Evolutionary conservation across 2,113 vertebrate genomes (phyloP).

Genomic region (Poecile atricapillus): DNA sequence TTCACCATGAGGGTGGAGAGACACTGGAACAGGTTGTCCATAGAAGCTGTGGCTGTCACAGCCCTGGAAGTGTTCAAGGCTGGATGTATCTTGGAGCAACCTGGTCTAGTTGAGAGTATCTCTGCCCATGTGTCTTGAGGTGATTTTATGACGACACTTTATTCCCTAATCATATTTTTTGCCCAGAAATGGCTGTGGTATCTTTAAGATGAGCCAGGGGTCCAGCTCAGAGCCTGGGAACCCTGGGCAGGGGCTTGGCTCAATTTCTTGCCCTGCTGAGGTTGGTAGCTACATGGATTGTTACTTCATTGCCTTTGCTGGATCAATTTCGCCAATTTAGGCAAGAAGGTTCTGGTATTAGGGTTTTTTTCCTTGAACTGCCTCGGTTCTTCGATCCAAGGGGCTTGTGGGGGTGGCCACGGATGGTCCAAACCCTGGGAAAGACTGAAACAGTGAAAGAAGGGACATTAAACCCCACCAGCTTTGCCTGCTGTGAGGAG

Average conservation of each 20-base stretch:
- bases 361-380: not conserved
- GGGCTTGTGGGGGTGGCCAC: rapidly evolving
- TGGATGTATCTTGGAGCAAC: not conserved
- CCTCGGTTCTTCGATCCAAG: rapidly evolving
- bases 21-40: not conserved
- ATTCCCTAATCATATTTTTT: not conserved
- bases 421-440: not conserved
- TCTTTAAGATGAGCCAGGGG: not conserved
- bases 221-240: too few relatives aligned
- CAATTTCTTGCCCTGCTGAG: too few relatives aligned
- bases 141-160: not conserved
- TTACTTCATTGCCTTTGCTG: not conserved
- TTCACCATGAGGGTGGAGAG: not conserved
- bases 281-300: rapidly evolving
- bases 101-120: not conserved
- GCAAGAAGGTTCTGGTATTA: not conserved
- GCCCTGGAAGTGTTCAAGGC: not conserved
- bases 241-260: rapidly evolving
- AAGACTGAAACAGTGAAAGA: not conserved
- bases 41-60: not conserved
- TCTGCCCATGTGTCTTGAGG: not conserved
- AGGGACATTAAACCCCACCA: not conserved
- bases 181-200: not conserved
- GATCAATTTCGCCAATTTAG: not conserved
- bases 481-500: rapidly evolving